phyloP scores from a whole-genome alignment of 2,113 vertebrate genomes.

The Neoarius graeffei region DNA sequence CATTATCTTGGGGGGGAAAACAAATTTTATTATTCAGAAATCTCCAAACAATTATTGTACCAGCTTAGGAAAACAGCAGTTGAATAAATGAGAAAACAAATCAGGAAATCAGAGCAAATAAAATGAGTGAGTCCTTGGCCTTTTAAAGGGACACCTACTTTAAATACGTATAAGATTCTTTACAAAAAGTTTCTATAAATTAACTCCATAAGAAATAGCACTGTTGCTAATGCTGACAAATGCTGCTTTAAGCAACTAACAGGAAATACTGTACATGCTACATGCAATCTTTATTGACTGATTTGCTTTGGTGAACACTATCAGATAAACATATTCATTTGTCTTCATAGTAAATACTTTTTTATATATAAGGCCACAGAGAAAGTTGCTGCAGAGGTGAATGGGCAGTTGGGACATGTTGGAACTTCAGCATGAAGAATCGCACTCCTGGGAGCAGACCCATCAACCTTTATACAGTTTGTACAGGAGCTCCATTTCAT shows the following conservation, averaged over 20 bases:
- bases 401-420: too few species aligned
- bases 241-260: background rate
- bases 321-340: too few species aligned
- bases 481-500: too few species aligned
- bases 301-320: too few species aligned
- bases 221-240: background rate
- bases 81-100: background rate
- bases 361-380: background rate
- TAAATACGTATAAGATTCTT: background rate
- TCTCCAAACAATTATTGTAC: background rate
- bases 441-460: too few species aligned
- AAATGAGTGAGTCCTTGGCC: background rate
- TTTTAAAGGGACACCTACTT: constrained; percentile 10
- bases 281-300: too few species aligned
- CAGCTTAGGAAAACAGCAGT: background rate
- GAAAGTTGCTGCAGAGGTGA: background rate
- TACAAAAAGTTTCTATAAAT: background rate
- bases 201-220: background rate
- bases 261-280: background rate
- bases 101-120: background rate
- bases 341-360: background rate
- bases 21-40: background rate
- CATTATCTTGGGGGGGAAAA: background rate
- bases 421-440: too few species aligned
- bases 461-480: too few species aligned